A percentile compares a stretch with the other conserved stretches of the same genome.
Evolutionary conservation across 2,113 vertebrate genomes (phyloP).

Genomic region (Amazona vittata): DNA sequence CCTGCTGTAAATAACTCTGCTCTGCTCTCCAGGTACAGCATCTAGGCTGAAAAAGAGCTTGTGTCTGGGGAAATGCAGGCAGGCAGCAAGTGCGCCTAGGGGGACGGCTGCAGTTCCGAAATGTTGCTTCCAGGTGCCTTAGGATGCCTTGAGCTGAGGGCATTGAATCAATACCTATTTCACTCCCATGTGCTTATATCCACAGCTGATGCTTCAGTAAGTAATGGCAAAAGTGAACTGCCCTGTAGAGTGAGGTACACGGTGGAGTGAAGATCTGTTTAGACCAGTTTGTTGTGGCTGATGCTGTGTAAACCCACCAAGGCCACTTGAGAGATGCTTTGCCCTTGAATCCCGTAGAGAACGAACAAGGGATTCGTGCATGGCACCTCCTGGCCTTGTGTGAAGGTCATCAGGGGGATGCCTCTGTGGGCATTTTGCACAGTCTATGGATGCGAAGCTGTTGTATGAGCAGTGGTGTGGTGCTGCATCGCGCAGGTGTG

Average conservation of each 20-base stretch:
- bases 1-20: not conserved
- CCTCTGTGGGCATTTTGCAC: not conserved
- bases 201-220: not conserved
- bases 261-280: not conserved
- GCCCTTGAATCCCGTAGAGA: not conserved
- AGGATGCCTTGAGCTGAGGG: not conserved
- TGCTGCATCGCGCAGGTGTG: not conserved
- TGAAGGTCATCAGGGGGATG: not conserved
- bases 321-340: not conserved
- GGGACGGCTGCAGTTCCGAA: not conserved
- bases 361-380: not conserved
- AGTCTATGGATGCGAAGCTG: not conserved
- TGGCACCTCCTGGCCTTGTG: not conserved
- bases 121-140: not conserved
- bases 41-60: not conserved
- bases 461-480: fast-evolving
- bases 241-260: not conserved
- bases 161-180: not conserved
- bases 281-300: not conserved
- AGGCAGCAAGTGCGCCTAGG: not conserved
- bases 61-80: not conserved
- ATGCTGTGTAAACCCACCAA: not conserved
- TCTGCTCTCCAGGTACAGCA: not conserved
- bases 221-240: not conserved
- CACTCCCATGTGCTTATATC: not conserved